A percentile compares a stretch with the other conserved stretches of the same genome.
Evolutionary conservation across 2,113 vertebrate genomes (phyloP).

Genomic region (Potamarius usumacintae): DNA sequence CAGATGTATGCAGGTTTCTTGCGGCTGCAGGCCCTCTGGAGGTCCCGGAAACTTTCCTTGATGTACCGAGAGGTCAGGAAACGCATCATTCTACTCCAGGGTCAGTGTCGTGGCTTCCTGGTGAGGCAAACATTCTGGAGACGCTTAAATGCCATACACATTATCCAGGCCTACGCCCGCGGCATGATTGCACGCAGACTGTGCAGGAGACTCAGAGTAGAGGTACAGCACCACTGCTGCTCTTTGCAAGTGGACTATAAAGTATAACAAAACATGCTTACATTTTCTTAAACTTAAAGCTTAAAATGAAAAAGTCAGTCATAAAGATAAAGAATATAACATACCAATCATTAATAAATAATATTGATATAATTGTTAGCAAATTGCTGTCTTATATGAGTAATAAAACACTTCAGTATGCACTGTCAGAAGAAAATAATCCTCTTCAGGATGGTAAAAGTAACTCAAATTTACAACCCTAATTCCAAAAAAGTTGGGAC

Average conservation of each 20-base stretch:
- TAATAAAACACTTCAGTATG: background rate
- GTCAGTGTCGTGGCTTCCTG: conserved; percentile 83
- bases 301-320: background rate
- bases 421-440: background rate
- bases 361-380: background rate
- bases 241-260: background rate
- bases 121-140: conserved; percentile 89
- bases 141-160: conserved; percentile 89
- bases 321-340: background rate
- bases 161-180: conserved; percentile 84
- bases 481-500: no score
- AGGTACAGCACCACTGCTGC: conserved; percentile 68
- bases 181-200: conserved; percentile 93
- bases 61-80: conserved; percentile 85
- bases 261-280: background rate
- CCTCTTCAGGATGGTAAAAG: background rate
- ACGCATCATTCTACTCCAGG: conserved; percentile 84
- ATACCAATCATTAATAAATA: background rate
- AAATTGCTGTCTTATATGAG: background rate
- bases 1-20: conserved; percentile 95
- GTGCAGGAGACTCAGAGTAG: conserved; percentile 83
- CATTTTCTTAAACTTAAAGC: no score
- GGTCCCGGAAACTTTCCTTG: conserved; percentile 84
- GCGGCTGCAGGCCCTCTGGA: conserved; percentile 89
- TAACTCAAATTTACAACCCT: background rate